Conservation (phyloP, 2,113 vertebrate species). For the Naja naja region DNA sequence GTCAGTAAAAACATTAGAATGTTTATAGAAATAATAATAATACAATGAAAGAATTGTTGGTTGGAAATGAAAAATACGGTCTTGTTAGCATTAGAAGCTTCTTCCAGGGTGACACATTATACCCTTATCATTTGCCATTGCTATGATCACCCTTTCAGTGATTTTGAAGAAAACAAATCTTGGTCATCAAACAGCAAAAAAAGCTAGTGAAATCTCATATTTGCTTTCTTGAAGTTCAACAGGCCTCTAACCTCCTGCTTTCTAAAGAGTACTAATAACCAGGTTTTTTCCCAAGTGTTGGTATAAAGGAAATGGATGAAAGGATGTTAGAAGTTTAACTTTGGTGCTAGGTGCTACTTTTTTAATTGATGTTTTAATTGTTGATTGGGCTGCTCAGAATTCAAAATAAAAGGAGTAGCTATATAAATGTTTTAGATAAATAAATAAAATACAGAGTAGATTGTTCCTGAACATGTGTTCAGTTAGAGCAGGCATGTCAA, state of each 20-base stretch:
- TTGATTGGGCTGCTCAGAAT: no score
- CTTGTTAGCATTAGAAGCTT: background rate
- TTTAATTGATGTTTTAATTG: no score
- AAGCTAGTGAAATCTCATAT: background rate
- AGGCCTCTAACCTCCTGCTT: background rate
- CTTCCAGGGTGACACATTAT: background rate
- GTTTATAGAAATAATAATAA: background rate
- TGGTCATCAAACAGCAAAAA: background rate
- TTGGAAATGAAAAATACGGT: background rate
- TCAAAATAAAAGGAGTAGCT: background rate
- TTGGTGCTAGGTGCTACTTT: no score
- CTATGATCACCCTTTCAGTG: background rate
- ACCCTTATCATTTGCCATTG: background rate
- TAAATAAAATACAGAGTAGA: background rate
- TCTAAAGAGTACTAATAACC: background rate
- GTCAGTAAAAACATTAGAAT: background rate
- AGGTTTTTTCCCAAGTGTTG: background rate
- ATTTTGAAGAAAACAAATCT: background rate
- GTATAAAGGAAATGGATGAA: no score
- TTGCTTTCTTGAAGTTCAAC: background rate
- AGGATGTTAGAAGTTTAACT: no score
- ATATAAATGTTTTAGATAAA: background rate
- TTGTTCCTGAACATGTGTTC: background rate
- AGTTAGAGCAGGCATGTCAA: background rate
- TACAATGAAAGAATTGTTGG: background rate